Conservation (phyloP, 2,888 invertebrate genomes). For the Ennomos erosarius region DNA sequence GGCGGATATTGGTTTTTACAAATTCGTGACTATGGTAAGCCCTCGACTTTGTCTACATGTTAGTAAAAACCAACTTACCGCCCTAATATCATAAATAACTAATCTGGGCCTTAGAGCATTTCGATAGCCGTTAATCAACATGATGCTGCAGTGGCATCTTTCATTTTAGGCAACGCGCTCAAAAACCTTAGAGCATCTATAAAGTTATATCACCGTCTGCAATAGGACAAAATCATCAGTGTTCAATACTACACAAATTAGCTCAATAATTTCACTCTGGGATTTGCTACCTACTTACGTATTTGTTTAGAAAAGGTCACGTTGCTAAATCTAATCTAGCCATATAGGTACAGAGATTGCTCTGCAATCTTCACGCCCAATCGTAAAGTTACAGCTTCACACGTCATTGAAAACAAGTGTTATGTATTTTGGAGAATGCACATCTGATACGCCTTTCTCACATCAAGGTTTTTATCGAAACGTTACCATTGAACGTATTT, state of each 20-base stretch:
- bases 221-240: too few relatives aligned
- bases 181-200: too few relatives aligned
- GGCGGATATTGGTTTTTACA: too few relatives aligned
- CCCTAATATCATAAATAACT: too few relatives aligned
- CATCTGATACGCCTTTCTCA: slow-evolving; percentile 20
- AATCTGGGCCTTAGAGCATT: too few relatives aligned
- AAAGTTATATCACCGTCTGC: too few relatives aligned
- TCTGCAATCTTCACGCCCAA: slow-evolving; percentile 2
- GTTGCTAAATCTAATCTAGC: not conserved
- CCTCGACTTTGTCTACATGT: too few relatives aligned
- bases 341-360: not conserved
- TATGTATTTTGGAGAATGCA: slow-evolving; percentile 19
- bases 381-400: slow-evolving; percentile 19
- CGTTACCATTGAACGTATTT: slow-evolving; percentile 7
- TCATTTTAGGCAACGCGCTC: too few relatives aligned
- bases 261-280: slow-evolving; percentile 1
- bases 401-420: slow-evolving; percentile 24
- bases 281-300: slow-evolving; percentile 1
- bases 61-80: too few relatives aligned
- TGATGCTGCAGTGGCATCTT: too few relatives aligned
- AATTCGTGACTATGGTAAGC: too few relatives aligned
- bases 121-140: too few relatives aligned
- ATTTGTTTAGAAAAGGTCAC: slow-evolving; percentile 4
- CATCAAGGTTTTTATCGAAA: slow-evolving; percentile 20
- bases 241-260: not conserved